These are phyloP conservation scores for Pemphredon lugubris DNA, from an alignment of 2,888 invertebrate species.

Conservation along the genomic window DNA sequence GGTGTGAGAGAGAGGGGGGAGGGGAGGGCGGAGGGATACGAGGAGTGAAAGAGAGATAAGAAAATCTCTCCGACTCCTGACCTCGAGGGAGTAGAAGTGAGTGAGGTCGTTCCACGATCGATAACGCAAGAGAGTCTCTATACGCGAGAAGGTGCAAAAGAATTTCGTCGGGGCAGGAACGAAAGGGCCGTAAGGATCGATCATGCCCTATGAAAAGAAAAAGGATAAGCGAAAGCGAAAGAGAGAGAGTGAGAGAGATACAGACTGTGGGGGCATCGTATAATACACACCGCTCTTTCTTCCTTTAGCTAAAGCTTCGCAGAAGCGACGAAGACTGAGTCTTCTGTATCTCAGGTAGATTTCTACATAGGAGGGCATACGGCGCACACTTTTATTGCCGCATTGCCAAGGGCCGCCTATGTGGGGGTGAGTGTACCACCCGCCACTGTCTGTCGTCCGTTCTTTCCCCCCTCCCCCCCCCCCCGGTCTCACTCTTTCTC, in stretches of 20 bases:
- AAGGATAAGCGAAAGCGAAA: too few species aligned
- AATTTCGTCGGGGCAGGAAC: slow-evolving; percentile 44
- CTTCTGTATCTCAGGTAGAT: slow-evolving; percentile 51
- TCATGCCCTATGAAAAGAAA: slow-evolving; percentile 51
- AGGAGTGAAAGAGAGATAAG: slow-evolving; percentile 23
- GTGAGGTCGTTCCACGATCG: slow-evolving; percentile 70
- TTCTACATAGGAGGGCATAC: slow-evolving; percentile 47
- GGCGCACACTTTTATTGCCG: slow-evolving; percentile 50
- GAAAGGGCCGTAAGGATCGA: slow-evolving; percentile 55
- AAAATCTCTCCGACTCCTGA: slow-evolving; percentile 62
- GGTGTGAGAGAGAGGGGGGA: too few species aligned
- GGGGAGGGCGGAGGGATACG: neutral
- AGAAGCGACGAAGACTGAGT: slow-evolving; percentile 15
- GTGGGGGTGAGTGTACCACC: slow-evolving; percentile 64
- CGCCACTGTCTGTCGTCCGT: slow-evolving; percentile 50
- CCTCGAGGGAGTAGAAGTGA: slow-evolving; percentile 67
- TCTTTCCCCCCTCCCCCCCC: slow-evolving; percentile 34
- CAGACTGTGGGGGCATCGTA: neutral
- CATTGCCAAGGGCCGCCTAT: slow-evolving; percentile 54
- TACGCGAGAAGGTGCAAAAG: slow-evolving; percentile 63
- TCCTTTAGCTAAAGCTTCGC: slow-evolving; percentile 16
- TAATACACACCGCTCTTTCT: slow-evolving; percentile 31
- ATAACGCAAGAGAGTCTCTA: slow-evolving; percentile 63
- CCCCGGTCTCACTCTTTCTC: slow-evolving; percentile 34
- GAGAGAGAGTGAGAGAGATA: too few species aligned